A percentile compares a stretch with the other conserved stretches of the same genome.
Evolutionary conservation across 1,140 invertebrate species (phyloP).

Genomic region (Steinernema feltiae): DNA sequence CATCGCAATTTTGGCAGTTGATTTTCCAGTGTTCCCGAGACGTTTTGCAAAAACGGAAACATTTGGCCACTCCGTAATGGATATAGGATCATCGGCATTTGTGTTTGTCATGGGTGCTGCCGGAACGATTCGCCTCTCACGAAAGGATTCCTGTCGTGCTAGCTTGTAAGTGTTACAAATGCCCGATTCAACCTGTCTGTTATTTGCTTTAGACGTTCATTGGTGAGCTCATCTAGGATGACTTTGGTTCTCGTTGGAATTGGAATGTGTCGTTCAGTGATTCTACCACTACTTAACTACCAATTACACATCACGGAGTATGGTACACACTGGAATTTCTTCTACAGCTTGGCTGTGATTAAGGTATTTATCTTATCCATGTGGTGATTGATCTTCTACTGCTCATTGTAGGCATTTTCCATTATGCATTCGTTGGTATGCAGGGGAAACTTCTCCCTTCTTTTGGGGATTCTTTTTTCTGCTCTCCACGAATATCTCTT

Average conservation of each 20-base stretch:
- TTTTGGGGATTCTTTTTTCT: background rate
- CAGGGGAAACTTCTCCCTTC: background rate
- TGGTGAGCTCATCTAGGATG: background rate
- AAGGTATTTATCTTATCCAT: slow-evolving; percentile 64
- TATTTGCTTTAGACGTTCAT: slow-evolving; percentile 2
- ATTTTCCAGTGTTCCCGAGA: slow-evolving; percentile 78
- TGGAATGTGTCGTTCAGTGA: background rate
- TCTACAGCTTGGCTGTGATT: slow-evolving; percentile 77
- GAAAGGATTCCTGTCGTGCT: background rate
- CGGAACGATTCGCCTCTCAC: slow-evolving; percentile 15
- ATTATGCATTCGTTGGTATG: background rate
- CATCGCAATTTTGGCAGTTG: slow-evolving; percentile 81
- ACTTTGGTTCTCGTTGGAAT: slow-evolving; percentile 1
- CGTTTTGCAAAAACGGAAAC: slow-evolving; percentile 77
- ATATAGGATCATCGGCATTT: slow-evolving; percentile 82
- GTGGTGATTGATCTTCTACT: background rate
- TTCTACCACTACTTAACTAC: slow-evolving; percentile 64
- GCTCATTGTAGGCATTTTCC: background rate
- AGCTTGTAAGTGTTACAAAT: background rate
- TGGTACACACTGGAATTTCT: slow-evolving; percentile 94
- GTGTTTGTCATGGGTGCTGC: slow-evolving; percentile 65
- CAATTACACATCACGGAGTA: slow-evolving; percentile 82
- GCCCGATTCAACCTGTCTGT: background rate
- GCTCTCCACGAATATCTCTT: background rate
- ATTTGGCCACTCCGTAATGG: slow-evolving; percentile 85